These are phyloP conservation scores for Bufotes viridis DNA, from an alignment of 2,797 vertebrate species.

Conservation along the genomic window DNA sequence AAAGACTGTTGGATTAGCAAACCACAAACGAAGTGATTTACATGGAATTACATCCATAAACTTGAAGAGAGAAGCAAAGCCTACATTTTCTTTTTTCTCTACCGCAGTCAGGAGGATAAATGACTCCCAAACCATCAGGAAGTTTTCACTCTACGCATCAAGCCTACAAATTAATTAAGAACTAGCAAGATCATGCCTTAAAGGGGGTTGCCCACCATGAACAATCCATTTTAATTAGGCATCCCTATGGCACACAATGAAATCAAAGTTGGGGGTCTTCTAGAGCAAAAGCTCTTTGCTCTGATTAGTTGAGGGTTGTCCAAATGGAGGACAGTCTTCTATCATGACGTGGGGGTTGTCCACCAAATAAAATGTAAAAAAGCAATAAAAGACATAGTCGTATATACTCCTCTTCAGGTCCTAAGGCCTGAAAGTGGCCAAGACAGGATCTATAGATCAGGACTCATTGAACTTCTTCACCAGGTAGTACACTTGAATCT, in stretches of 20 bases:
- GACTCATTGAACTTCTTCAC: too few species aligned
- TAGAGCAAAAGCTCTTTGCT: neutral
- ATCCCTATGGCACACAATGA: neutral
- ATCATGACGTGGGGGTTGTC: neutral
- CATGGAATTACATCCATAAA: constrained; percentile 27
- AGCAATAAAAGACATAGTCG: too few species aligned
- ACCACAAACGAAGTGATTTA: constrained; percentile 14
- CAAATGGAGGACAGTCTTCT: neutral
- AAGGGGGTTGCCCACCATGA: neutral
- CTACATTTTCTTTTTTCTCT: constrained; percentile 18
- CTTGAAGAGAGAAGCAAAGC: neutral
- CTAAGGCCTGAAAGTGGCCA: too few species aligned
- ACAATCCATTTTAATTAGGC: neutral
- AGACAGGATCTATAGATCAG: too few species aligned
- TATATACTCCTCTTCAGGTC: too few species aligned
- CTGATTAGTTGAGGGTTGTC: neutral
- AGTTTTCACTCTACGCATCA: neutral
- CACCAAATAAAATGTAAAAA: too few species aligned
- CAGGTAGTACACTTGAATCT: neutral
- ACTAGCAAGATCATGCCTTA: constrained; percentile 5
- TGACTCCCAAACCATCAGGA: neutral
- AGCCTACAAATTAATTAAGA: constrained; percentile 9
- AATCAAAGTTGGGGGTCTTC: neutral
- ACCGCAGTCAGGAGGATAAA: constrained; percentile 4
- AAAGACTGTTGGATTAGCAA: constrained; percentile 27